Conservation (phyloP, 2,888 invertebrate genomes). For the Drosophila multiciliata region DNA sequence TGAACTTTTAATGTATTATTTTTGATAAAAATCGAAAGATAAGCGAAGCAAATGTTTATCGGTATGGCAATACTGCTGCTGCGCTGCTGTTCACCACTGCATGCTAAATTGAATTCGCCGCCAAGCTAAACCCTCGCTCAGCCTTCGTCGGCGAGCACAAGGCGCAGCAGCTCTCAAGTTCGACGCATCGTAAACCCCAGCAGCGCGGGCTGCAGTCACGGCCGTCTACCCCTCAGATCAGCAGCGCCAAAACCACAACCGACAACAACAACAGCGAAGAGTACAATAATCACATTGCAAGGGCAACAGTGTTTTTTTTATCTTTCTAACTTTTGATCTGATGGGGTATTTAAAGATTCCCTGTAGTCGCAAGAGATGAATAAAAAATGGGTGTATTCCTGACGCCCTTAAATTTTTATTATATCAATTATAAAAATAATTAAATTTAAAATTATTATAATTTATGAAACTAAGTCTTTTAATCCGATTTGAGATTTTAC, state of each 20-base stretch:
- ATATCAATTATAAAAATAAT: not conserved
- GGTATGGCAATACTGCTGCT: conserved; percentile 41
- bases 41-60: conserved; percentile 31
- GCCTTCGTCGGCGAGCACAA: not conserved
- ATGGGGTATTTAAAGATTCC: conserved; percentile 20
- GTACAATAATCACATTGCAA: conserved; percentile 11
- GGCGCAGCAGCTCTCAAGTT: conserved; percentile 23
- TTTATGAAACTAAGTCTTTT: not conserved
- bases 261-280: conserved; percentile 26
- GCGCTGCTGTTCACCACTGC: conserved; percentile 15
- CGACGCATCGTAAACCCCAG: conserved; percentile 3
- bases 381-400: not conserved
- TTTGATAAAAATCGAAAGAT: conserved; percentile 54
- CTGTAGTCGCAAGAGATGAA: not conserved
- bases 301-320: conserved; percentile 15
- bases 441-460: not conserved
- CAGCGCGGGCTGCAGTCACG: conserved; percentile 23
- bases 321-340: conserved; percentile 28
- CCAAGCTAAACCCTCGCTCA: not conserved
- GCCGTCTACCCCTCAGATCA: conserved; percentile 44
- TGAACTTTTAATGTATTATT: conserved; percentile 52
- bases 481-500: not conserved
- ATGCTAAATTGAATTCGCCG: conserved; percentile 17
- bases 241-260: conserved; percentile 35
- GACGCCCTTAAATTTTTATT: not conserved